phyloP scores from a whole-genome alignment of 2,113 vertebrate species.

The Casuarius casuarius region DNA sequence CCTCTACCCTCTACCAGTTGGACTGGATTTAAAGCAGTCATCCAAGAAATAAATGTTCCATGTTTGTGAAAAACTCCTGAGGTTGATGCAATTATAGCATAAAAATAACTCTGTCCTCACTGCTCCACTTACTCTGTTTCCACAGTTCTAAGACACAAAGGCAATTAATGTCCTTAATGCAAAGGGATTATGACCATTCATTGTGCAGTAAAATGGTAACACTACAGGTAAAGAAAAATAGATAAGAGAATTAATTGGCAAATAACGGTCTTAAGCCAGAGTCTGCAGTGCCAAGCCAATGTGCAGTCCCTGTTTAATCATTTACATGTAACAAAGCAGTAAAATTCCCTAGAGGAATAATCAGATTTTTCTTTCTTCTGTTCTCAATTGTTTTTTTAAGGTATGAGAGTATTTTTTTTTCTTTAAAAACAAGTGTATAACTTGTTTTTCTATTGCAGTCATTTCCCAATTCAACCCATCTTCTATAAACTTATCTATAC shows the following conservation, averaged over 20 bases:
- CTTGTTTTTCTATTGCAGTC: not conserved
- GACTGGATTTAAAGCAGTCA: slow-evolving; percentile 11
- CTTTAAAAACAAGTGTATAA: not conserved
- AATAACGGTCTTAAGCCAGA: slow-evolving; percentile 44
- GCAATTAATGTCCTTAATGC: not conserved
- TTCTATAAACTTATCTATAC: not conserved
- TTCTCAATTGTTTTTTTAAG: not conserved
- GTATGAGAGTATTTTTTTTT: not conserved
- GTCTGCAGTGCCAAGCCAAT: slow-evolving; percentile 18
- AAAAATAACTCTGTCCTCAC: not conserved
- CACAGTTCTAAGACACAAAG: not conserved
- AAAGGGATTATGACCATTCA: not conserved
- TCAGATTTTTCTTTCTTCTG: not conserved
- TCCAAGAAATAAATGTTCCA: not conserved
- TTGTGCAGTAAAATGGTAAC: not conserved
- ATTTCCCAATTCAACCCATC: not conserved
- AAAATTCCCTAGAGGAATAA: not conserved
- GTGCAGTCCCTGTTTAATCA: not conserved
- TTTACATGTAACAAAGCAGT: not conserved
- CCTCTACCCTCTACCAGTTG: not conserved
- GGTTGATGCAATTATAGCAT: not conserved
- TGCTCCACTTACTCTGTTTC: not conserved
- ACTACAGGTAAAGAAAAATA: not conserved
- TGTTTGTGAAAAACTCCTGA: not conserved
- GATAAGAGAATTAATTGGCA: slow-evolving; percentile 19